Conservation (phyloP, 2,113 vertebrate genomes). For the Silurus asotus region DNA sequence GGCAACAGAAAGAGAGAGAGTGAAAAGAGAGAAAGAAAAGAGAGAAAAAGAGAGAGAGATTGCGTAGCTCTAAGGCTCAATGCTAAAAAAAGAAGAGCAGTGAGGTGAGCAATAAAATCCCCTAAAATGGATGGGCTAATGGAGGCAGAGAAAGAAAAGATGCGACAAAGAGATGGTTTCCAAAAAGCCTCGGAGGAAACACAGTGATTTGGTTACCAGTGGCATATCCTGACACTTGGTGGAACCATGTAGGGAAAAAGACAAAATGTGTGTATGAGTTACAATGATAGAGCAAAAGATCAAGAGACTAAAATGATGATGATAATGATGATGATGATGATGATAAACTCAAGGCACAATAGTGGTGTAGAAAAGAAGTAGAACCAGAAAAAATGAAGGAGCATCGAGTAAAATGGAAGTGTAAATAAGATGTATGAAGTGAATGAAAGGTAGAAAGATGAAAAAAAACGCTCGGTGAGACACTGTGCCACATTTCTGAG, state of each 20-base stretch:
- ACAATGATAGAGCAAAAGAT: neutral
- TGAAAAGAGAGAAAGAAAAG: neutral
- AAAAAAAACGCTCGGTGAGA: neutral
- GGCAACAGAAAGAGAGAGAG: neutral
- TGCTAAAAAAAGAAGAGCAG: conserved; percentile 34
- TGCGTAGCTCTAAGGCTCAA: conserved; percentile 8
- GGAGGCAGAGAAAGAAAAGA: conserved; percentile 12
- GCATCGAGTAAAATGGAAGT: neutral
- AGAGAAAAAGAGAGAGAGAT: conserved; percentile 17
- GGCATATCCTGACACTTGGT: conserved; percentile 16
- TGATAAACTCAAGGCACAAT: neutral
- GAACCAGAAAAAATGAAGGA: neutral
- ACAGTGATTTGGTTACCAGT: conserved; percentile 22
- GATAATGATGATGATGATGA: conserved; percentile 8
- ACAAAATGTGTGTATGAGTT: neutral
- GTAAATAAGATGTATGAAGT: conserved; percentile 17
- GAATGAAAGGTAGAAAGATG: neutral
- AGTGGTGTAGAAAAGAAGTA: neutral
- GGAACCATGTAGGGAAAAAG: neutral
- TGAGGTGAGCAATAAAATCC: conserved; percentile 46
- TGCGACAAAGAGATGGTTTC: conserved; percentile 25
- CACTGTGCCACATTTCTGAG: conserved; percentile 4
- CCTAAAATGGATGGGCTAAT: conserved; percentile 41
- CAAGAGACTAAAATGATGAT: conserved; percentile 22
- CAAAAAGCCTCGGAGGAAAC: conserved; percentile 2